Conservation (phyloP, 2,888 invertebrate species). For the Limulus polyphemus region DNA sequence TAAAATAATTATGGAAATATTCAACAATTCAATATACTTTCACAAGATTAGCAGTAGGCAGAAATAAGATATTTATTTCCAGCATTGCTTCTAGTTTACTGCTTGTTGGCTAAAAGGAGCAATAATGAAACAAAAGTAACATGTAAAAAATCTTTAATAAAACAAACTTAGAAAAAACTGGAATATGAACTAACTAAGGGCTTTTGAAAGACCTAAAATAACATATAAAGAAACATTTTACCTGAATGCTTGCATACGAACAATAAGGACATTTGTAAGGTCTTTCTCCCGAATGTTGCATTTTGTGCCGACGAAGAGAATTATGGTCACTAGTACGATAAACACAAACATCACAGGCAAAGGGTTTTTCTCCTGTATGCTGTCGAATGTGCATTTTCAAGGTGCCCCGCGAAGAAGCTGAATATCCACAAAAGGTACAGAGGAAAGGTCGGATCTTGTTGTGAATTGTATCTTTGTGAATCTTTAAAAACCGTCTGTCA, state of each 20-base stretch:
- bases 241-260: constrained; percentile 56
- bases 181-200: no score
- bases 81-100: no score
- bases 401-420: constrained; percentile 51
- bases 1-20: no score
- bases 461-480: constrained; percentile 51
- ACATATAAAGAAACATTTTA: no score
- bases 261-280: constrained; percentile 67
- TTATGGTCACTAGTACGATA: constrained; percentile 68
- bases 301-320: constrained; percentile 62
- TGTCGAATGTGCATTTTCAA: constrained; percentile 53
- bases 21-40: no score
- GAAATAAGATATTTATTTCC: no score
- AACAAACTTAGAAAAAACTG: no score
- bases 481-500: constrained; percentile 43
- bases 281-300: constrained; percentile 58
- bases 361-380: constrained; percentile 66
- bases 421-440: constrained; percentile 55
- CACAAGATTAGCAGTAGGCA: no score
- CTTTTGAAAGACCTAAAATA: background rate
- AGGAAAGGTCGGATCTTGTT: constrained; percentile 52
- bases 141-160: no score
- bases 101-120: no score
- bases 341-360: constrained; percentile 57
- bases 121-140: no score